Percentiles rank a stretch among this genome's conserved stretches.
Conservation (phyloP, 2,888 invertebrate genomes). For the Vannuccia rotundouncinata region DNA sequence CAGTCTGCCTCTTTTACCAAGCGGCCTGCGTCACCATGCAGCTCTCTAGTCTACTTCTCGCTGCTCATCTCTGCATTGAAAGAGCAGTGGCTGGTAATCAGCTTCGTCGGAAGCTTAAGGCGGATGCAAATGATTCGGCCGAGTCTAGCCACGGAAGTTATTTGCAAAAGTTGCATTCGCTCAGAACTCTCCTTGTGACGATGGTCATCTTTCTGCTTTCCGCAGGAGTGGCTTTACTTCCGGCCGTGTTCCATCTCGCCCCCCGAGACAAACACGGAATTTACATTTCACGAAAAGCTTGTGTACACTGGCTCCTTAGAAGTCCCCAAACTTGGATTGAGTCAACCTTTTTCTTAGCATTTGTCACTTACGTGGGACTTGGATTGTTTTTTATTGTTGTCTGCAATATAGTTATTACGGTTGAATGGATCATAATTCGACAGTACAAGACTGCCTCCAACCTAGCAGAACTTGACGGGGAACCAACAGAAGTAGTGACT, state of each 20-base stretch:
- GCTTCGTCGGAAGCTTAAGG: not conserved
- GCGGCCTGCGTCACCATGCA: conserved; percentile 10
- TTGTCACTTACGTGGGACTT: not conserved
- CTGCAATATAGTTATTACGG: not conserved
- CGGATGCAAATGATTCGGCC: not conserved
- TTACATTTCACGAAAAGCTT: not conserved
- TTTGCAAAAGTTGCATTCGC: not conserved
- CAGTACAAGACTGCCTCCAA: not conserved
- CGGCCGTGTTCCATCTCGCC: not conserved
- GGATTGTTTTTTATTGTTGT: not conserved
- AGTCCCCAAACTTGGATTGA: not conserved
- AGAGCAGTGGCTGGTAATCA: not conserved
- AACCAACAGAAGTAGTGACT: not conserved
- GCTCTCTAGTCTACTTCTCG: conserved; percentile 27
- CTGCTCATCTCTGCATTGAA: conserved; percentile 8
- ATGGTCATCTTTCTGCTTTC: not conserved
- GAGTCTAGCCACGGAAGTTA: not conserved
- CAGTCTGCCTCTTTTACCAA: conserved; percentile 21
- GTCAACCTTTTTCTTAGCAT: conserved; percentile 22
- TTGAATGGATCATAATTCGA: not conserved
- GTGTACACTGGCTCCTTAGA: conserved; percentile 3
- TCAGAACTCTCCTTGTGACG: not conserved
- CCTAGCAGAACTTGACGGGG: not conserved
- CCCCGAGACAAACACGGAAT: not conserved
- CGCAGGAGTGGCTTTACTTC: not conserved